Base-by-base conservation (phyloP, 37 sponge, comb jelly and placozoan genomes). In the Tethya wilhelma region DNA sequence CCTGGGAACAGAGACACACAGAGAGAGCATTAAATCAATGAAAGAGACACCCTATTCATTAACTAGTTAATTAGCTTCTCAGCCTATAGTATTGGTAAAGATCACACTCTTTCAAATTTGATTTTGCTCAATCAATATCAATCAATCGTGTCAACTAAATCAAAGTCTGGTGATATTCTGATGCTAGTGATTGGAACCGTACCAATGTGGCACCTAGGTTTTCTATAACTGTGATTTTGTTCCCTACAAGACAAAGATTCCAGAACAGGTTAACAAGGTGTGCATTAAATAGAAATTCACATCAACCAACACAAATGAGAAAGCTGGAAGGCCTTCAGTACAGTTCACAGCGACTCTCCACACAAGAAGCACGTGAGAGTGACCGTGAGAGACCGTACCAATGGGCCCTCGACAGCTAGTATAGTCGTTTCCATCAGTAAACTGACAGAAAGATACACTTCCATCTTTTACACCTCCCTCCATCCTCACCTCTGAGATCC, bases 201-300 rank as follows among this genome's bases (percentile, higher is more conserved):
- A 96, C 97, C 91, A 95, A 91, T 31, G 98, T 93, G 58, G 88
- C 91, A 30, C 96, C 98, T 40, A 98, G 87, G 57, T 98, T 98
- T 78, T 98, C 98, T 74, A 98, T 86, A 46, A 96, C 94, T 44
- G 94, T 86, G 78, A 98, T 98, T 86, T 93, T 95, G 86, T 96
- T 96, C 44, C 92, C 97, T 96, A 89, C 66, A 75, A 23, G 64
- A 32, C 36, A 67, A 22, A 65, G 62, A 31, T 26, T 32, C 44
- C 58, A 67, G 65, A 28, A 70, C 23, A 9, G 39, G 70, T 71
- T 71, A 31, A 62, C 31, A 25, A 44, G 34, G 56, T 57, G 75
- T 40, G 33, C 67, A 65, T 65, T 4, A 4, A 7, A n/a, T 36
- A 6, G 17, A 41, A 69, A 2, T 69, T 69, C 7, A 4, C 9